These are phyloP conservation scores for Lutraria rhynchaena DNA, from an alignment of 1,140 invertebrate genomes.

Conservation along the genomic window DNA sequence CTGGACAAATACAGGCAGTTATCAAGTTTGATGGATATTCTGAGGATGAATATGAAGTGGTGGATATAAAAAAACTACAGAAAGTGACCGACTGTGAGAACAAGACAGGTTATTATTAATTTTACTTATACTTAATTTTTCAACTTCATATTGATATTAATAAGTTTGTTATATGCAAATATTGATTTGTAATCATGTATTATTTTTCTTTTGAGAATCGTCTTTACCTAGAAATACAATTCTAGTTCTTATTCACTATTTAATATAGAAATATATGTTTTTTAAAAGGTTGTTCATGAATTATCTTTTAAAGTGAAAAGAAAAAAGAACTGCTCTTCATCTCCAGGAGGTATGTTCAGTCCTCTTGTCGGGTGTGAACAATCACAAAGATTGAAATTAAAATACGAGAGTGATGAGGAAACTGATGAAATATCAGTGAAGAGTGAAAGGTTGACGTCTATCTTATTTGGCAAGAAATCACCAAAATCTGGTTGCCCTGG, in stretches of 20 bases:
- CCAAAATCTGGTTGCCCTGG: background rate
- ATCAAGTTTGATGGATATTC: constrained; percentile 71
- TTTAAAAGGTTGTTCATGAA: no score
- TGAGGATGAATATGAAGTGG: constrained; percentile 69
- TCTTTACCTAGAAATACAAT: no score
- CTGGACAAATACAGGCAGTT: constrained; percentile 55
- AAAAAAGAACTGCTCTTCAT: constrained; percentile 44
- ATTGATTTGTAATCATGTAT: no score
- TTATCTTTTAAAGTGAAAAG: no score
- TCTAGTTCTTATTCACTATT: no score
- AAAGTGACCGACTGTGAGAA: constrained; percentile 36
- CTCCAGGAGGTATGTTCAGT: constrained; percentile 47
- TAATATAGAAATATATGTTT: no score
- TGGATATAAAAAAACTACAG: constrained; percentile 63
- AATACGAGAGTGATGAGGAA: constrained; percentile 32
- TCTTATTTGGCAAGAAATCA: constrained; percentile 25
- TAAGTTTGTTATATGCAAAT: background rate
- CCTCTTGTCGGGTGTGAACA: constrained; percentile 9
- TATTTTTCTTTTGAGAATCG: no score
- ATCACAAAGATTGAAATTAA: constrained; percentile 8
- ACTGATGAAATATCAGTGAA: constrained; percentile 25
- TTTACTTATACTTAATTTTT: constrained; percentile 12
- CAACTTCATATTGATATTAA: background rate
- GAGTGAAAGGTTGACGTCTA: constrained; percentile 24
- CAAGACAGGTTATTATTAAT: constrained; percentile 10